A percentile compares a stretch with the other conserved stretches of the same genome.
phyloP scores from a whole-genome alignment of 1,140 invertebrate genomes.

The Caenorhabditis brenneri region DNA sequence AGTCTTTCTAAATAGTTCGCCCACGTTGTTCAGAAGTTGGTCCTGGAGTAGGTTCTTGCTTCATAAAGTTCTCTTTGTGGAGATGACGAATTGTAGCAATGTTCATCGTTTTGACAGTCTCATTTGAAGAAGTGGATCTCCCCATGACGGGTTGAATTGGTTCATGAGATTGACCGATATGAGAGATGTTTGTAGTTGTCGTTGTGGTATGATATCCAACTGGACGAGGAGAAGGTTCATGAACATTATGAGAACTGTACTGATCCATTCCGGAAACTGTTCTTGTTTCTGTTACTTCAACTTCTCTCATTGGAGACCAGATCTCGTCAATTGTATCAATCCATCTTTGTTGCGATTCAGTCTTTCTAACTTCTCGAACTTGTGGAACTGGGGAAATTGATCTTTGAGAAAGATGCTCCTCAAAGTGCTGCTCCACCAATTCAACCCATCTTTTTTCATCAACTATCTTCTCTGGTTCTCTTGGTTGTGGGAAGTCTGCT shows the following conservation, averaged over 20 bases:
- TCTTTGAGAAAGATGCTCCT: conserved; percentile 39
- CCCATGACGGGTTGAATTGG: conserved; percentile 37
- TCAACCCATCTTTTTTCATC: conserved; percentile 50
- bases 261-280: conserved; percentile 23
- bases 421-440: conserved; percentile 8
- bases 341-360: conserved; percentile 30
- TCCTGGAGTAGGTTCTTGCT: conserved; percentile 35
- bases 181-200: conserved; percentile 27
- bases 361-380: neutral
- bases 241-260: conserved; percentile 31
- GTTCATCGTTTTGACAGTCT: conserved; percentile 27
- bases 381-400: conserved; percentile 33
- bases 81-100: conserved; percentile 32
- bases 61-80: conserved; percentile 37
- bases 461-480: neutral
- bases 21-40: conserved; percentile 38
- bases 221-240: conserved; percentile 44
- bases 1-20: conserved; percentile 25
- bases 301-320: conserved; percentile 31
- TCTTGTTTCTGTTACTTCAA: conserved; percentile 27
- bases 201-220: conserved; percentile 31
- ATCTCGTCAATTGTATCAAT: conserved; percentile 47
- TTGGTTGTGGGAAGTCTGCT: neutral
- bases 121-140: conserved; percentile 7
- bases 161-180: conserved; percentile 44